Evolutionary conservation across 2,797 vertebrate species (phyloP), one percentile per base, ranked within the genome.

Genomic region (Labroides dimidiatus): DNA sequence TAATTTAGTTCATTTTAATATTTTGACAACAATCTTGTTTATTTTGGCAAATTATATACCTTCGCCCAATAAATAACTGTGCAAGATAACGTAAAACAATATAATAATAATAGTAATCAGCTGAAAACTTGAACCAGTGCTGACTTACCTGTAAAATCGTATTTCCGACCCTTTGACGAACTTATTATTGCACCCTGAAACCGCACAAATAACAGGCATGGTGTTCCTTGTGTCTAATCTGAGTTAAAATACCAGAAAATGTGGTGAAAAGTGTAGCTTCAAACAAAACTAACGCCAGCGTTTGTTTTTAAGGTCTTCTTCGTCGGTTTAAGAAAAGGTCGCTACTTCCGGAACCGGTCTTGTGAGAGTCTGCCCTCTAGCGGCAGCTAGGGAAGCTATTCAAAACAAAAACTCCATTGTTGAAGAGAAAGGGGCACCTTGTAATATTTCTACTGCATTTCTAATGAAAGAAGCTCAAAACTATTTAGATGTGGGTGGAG

Each of bases 111-210:
- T n/a, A 6, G 30, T 33, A 33, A 8, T 7, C 30, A 8, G 30
- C 30, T 33, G 8, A 33, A 33, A 33, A 6, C 30, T 47, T 10
- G 13, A 68, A 8, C 10, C 10, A 2, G 7, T 43, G 7, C 41
- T 37, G 54, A 78, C 86, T 54, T 78, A 95, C 94, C 94, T 87
- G 79, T 95, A 95, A 87, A 95, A 95, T 19, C 94, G 50, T 21
- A 95, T 94, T 64, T 94, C 93, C 2, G 94, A 95, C 1, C 94
- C 94, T 84, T 95, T 95, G 0, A 94, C 78, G 56, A 95, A 95
- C 59, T 92, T 94, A 43, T 95, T 95, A 72, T 92, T 92, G 71
- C 94, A 95, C 3, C 92, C 93, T 4, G 72, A 74, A 1, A 93
- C 92, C 36, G 94, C 94, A 72, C 94, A 95, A 6, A 92, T 91